These are phyloP conservation scores for Gymnopithys bicolor DNA, from an alignment of 2,797 vertebrate genomes.

Conservation along the genomic window DNA sequence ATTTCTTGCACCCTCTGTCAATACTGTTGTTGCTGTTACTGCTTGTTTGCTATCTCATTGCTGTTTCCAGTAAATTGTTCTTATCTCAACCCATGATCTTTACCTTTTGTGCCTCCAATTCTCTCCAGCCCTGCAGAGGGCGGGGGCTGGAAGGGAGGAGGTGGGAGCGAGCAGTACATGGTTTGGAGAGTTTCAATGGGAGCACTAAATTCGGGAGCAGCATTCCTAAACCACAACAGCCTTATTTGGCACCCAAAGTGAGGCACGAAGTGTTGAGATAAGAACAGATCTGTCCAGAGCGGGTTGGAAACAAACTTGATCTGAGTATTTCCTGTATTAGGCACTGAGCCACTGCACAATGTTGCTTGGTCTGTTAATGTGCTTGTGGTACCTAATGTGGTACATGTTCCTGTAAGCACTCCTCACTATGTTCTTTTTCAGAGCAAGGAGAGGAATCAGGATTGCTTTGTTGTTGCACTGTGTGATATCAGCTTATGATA, in stretches of 20 bases:
- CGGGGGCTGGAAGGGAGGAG: neutral
- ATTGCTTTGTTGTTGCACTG: neutral
- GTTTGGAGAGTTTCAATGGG: neutral
- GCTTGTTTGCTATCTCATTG: neutral
- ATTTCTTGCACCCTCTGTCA: neutral
- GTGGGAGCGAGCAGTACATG: neutral
- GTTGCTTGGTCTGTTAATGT: rapidly evolving
- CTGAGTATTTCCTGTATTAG: neutral
- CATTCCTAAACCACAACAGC: neutral
- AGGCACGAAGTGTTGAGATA: neutral
- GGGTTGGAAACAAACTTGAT: neutral
- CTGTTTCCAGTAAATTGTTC: neutral
- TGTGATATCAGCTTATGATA: neutral
- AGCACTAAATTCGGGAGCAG: neutral
- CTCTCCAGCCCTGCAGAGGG: neutral
- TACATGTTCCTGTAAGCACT: neutral
- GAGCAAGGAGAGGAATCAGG: neutral
- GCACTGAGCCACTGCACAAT: neutral
- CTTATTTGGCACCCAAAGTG: neutral
- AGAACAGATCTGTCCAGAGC: neutral
- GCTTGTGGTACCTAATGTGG: neutral
- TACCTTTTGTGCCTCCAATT: neutral
- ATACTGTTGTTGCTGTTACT: neutral
- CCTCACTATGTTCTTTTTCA: neutral
- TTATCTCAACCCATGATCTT: neutral